Percentiles rank a stretch among this genome's conserved stretches.
Conservation (phyloP, 2,113 vertebrate genomes). For the Oryzias woworae region DNA sequence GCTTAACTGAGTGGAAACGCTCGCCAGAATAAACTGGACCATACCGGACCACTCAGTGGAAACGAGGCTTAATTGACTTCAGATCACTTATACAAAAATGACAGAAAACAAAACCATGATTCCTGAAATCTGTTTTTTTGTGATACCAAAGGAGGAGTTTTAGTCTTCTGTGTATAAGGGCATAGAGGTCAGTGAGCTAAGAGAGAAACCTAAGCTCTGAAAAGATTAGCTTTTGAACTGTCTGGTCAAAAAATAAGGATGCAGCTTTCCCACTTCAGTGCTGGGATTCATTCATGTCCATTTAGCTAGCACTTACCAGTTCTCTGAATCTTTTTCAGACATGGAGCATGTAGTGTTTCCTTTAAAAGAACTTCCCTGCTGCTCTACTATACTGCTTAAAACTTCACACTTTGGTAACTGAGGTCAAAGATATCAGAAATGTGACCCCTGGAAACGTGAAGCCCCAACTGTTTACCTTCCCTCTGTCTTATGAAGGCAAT, state of each 20-base stretch:
- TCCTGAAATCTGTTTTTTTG: too few relatives aligned
- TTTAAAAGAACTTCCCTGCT: not conserved
- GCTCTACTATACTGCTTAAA: not conserved
- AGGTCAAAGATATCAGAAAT: constrained; percentile 16
- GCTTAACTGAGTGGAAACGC: too few relatives aligned
- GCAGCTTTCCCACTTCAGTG: not conserved
- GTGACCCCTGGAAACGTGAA: constrained; percentile 39
- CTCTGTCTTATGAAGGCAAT: constrained; percentile 21
- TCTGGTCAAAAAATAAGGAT: not conserved
- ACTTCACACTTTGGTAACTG: not conserved
- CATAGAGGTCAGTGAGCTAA: not conserved
- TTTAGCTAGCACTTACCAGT: not conserved
- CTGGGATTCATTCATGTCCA: not conserved
- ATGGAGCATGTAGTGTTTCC: not conserved
- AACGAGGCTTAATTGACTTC: too few relatives aligned
- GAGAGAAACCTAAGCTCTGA: not conserved
- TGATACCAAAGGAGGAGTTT: not conserved
- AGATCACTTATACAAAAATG: too few relatives aligned
- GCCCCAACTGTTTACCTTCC: constrained; percentile 28
- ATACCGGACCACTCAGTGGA: too few relatives aligned
- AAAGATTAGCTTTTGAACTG: not conserved
- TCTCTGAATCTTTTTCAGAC: not conserved
- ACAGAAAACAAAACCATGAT: too few relatives aligned
- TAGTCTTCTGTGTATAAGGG: not conserved
- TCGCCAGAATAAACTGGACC: too few relatives aligned